Evolutionary conservation across 2,888 invertebrate genomes (phyloP).

Genomic region (Philereme transversata): DNA sequence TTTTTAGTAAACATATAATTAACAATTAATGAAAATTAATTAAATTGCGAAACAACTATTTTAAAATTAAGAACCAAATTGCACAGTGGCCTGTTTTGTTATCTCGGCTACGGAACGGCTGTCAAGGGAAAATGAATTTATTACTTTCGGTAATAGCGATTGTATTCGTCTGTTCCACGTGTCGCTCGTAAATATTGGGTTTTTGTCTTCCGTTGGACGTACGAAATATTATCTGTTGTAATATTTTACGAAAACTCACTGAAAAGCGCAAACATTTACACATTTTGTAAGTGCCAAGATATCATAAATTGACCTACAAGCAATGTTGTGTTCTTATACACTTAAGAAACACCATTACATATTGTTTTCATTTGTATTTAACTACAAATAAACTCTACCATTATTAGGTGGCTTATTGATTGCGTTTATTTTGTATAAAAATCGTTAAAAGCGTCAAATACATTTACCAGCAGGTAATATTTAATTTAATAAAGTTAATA

Average conservation of each 20-base stretch:
- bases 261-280: background rate
- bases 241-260: constrained; percentile 20
- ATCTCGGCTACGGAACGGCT: constrained; percentile 27
- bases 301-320: too few species aligned
- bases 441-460: too few species aligned
- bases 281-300: too few species aligned
- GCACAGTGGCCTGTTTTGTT: constrained; percentile 26
- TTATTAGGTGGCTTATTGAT: too few species aligned
- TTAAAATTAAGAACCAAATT: constrained; percentile 28
- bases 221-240: constrained; percentile 28
- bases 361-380: too few species aligned
- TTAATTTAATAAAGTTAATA: too few species aligned
- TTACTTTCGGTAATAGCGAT: constrained; percentile 30
- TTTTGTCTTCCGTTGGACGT: constrained; percentile 29
- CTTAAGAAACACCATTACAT: too few species aligned
- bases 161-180: constrained; percentile 30
- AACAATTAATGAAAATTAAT: background rate
- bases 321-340: too few species aligned
- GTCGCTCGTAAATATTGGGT: constrained; percentile 33
- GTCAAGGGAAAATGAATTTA: constrained; percentile 31
- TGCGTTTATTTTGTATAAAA: too few species aligned
- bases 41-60: constrained; percentile 20
- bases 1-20: background rate
- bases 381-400: too few species aligned
- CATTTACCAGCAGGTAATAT: too few species aligned